Percentiles rank a stretch among this genome's conserved stretches.
Conservation (phyloP, 2,797 vertebrate species). For the Pteropus rufus region DNA sequence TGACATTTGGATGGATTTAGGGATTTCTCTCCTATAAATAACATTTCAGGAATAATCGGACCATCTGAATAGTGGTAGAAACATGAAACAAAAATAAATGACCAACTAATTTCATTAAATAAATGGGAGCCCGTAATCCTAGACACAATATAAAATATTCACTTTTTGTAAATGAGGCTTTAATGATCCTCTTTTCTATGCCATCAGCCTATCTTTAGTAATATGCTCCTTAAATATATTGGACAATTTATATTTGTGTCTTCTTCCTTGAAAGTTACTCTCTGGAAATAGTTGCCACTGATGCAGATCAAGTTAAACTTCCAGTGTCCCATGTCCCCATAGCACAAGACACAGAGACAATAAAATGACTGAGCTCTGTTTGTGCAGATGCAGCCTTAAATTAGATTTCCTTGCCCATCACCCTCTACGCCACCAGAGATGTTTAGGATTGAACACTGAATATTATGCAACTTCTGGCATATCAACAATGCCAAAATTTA, state of each 20-base stretch:
- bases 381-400: not conserved
- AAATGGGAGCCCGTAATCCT: not conserved
- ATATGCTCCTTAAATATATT: not conserved
- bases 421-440: accelerated
- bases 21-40: not conserved
- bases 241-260: not conserved
- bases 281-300: not conserved
- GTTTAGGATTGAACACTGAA: not conserved
- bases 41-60: not conserved
- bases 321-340: not conserved
- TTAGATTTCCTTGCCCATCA: not conserved
- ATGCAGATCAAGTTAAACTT: not conserved
- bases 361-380: not conserved
- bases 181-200: not conserved
- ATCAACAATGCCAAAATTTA: not conserved
- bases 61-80: slow-evolving; percentile 7
- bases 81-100: not conserved
- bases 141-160: not conserved
- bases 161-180: not conserved
- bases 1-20: not conserved
- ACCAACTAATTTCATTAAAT: not conserved
- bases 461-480: not conserved
- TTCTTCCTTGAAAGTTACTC: not conserved
- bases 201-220: not conserved
- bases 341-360: not conserved